Base-by-base conservation (phyloP, 2,797 vertebrate species). In the Sebastes itinus region DNA sequence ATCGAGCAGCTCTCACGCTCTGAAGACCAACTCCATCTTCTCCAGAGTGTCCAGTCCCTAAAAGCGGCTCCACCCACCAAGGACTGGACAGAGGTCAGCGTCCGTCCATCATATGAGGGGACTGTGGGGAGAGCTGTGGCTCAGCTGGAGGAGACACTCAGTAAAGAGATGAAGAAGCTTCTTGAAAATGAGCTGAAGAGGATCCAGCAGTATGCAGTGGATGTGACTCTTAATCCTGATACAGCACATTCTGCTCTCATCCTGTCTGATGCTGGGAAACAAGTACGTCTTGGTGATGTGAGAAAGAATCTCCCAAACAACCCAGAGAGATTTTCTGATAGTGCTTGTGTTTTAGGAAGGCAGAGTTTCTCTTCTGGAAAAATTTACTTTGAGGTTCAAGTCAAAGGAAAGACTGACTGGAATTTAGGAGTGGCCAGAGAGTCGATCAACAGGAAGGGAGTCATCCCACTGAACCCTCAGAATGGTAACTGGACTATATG, bases 381-480 rank as follows among this genome's bases (percentile, higher is more conserved):
- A 56, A 22, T 68, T 23, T 67, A 79, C 69, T 79, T 12, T 22
- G 77, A 72, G 28, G 28, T 72, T 66, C 22, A 42, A 4, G 59
- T 68, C 12, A 30, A 28, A 69, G 49, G 8, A 11, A 75, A 75
- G 35, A 70, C 72, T 8, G 1, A 14, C 0, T 75, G 66, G 79
- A 0, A 0, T 16, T 14, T 71, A 23, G 73, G 80, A 61, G 69
- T 78, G 58, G 16, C 14, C 70, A 73, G 30, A 71, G 60, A 66
- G 73, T 79, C 75, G 1, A 35, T 73, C 28, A 22, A 22, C 30
- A 76, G 84, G 63, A 82, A 61, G 6, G 52, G 3, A 23, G 0
- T 0, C 0, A 25, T 61, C 23, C 0, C 1, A 30, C 1, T 46
- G 5, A 56, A 14, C 0, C 54, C 64, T 58, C 0, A 12, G 1